These are phyloP conservation scores for Anolis apletophallus DNA, from an alignment of 2,797 vertebrate species.

Conservation along the genomic window DNA sequence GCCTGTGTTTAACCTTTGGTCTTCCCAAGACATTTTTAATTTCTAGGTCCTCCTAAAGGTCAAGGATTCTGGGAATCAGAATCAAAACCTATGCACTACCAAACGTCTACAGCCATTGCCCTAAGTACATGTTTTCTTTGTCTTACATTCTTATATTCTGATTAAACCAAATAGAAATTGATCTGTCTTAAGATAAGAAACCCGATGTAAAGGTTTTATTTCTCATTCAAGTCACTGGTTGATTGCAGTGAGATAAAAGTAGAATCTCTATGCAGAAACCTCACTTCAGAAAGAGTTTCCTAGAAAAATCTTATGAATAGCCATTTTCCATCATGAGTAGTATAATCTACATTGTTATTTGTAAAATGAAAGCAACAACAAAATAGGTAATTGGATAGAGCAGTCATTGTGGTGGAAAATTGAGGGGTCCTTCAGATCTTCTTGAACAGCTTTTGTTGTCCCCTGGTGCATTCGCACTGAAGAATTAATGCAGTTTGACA, in stretches of 20 bases:
- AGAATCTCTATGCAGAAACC: slow-evolving; percentile 6
- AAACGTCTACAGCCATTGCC: too few species aligned
- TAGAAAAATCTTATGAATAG: not conserved
- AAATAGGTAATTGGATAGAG: slow-evolving; percentile 17
- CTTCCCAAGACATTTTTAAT: too few species aligned
- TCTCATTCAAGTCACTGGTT: not conserved
- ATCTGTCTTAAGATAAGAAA: slow-evolving; percentile 31
- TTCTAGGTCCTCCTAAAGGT: too few species aligned
- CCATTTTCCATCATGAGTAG: slow-evolving; percentile 29
- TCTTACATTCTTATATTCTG: not conserved
- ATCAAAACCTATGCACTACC: not conserved
- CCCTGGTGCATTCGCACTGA: too few species aligned
- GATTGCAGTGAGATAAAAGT: not conserved
- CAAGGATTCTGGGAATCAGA: too few species aligned
- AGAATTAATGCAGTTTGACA: too few species aligned
- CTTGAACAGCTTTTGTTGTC: too few species aligned
- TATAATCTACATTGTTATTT: slow-evolving; percentile 17
- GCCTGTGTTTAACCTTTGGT: not conserved
- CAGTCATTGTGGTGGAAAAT: not conserved
- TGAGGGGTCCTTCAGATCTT: not conserved
- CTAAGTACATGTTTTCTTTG: not conserved
- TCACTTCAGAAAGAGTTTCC: slow-evolving; percentile 39
- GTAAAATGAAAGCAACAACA: slow-evolving; percentile 39
- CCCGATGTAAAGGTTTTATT: not conserved
- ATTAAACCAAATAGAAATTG: slow-evolving; percentile 19